Conservation (phyloP, 2,113 vertebrate genomes). For the Holacanthus passer region DNA sequence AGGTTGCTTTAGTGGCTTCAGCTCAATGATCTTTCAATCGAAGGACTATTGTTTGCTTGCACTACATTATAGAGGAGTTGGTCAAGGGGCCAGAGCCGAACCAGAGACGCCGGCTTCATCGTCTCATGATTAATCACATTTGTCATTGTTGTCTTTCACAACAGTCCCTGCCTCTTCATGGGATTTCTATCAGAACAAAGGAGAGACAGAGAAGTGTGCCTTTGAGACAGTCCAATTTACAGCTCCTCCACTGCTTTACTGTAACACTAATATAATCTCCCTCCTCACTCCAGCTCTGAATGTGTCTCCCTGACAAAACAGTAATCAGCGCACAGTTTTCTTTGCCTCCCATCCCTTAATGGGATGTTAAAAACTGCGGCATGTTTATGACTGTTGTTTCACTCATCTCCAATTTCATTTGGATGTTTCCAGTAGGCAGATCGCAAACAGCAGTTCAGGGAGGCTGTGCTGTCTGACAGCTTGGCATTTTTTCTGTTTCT, state of each 20-base stretch:
- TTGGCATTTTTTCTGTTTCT: conserved; percentile 1
- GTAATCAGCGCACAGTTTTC: conserved; percentile 48
- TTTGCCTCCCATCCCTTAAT: conserved; percentile 41
- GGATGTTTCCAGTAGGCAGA: conserved; percentile 46
- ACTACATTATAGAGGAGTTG: not conserved
- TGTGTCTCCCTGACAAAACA: conserved; percentile 41
- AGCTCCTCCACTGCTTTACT: conserved; percentile 39
- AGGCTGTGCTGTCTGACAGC: conserved; percentile 22
- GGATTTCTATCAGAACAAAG: conserved; percentile 34
- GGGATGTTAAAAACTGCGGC: conserved; percentile 46
- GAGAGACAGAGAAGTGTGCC: conserved; percentile 5
- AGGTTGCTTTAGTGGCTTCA: not conserved
- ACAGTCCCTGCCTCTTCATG: conserved; percentile 23
- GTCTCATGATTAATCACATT: conserved; percentile 49
- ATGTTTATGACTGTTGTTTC: conserved; percentile 48
- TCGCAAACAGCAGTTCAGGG: conserved; percentile 30
- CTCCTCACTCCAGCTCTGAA: conserved; percentile 21
- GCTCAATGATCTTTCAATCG: not conserved
- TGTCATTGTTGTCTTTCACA: conserved; percentile 47
- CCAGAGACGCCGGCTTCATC: conserved; percentile 10
- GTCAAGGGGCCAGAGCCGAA: conserved; percentile 2
- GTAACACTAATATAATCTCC: conserved; percentile 53
- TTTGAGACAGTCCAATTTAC: conserved; percentile 39
- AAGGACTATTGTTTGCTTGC: not conserved
- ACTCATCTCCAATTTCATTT: conserved; percentile 47